Evolutionary conservation across 2,888 invertebrate genomes (phyloP), one percentile per base, ranked within the genome.

Genomic region (Oxytorus armatus): DNA sequence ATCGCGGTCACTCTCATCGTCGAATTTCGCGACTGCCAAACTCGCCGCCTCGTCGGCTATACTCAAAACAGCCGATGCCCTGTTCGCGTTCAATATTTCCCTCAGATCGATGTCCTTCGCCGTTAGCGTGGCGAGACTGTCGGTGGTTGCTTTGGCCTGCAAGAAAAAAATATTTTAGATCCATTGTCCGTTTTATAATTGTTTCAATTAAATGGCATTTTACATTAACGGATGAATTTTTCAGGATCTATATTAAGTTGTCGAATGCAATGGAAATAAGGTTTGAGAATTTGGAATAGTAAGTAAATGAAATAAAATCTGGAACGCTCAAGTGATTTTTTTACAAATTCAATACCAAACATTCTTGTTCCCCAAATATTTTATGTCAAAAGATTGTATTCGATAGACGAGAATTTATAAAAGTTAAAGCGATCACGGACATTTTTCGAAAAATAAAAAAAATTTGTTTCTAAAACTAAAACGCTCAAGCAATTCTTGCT

Each of bases 71-170:
- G 86, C 84, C 8, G 89, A 85, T 10, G 87, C 81, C 57, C 89
- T 89, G 25, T 87, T 88, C 5, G 84, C 74, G 25, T 81, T 82
- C 36, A 92, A 82, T 23, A 93, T 82, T 77, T 92, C 92, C 42
- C 93, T 88, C 21, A 93, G 90, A 85, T 93, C 93, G 1, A 92
- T 85, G 78, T 93, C 93, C 81, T 91, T 92, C 11, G 88, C 81
- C 11, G 89, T 82, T 44, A 79, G 57, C 29, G 74, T 10, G 3
- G 21, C 25, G 3, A 61, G 21, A 18, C 74, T 79, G 16, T 86
- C 77, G 29, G 44, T n/a, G 8, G 33, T 51, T 14, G 16, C 57
- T 42, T 81, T 69, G 0, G 69, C 42, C 77, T 81, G 51, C 23
- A 1, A 36, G n/a, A 8, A 55, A 21, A 44, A 53, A 25, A 10